Conservation (phyloP, 1,140 invertebrate genomes). For the Acromyrmex heyeri region DNA sequence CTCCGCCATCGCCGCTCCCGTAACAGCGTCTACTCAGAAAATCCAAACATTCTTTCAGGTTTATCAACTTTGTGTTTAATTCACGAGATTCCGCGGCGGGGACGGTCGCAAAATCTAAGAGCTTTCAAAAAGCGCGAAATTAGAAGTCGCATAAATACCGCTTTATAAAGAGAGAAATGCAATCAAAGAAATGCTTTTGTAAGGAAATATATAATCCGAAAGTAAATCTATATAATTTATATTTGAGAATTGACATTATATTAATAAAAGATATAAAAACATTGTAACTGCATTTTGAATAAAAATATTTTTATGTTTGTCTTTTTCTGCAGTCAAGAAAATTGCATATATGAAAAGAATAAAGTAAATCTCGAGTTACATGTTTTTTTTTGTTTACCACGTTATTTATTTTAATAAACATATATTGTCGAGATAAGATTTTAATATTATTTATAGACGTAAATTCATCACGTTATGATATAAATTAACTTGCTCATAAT, state of each 20-base stretch:
- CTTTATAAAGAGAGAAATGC: constrained; percentile 44
- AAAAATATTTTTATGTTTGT: neutral
- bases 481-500: neutral
- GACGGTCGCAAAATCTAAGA: constrained; percentile 37
- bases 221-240: neutral
- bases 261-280: neutral
- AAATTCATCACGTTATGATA: neutral
- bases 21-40: constrained; percentile 68
- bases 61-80: constrained; percentile 79
- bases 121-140: constrained; percentile 28
- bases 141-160: constrained; percentile 44
- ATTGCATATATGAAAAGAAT: neutral
- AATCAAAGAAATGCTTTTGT: constrained; percentile 23
- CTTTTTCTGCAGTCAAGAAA: neutral
- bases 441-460: neutral
- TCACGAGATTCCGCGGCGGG: constrained; percentile 68
- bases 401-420: neutral
- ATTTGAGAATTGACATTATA: too few species aligned
- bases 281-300: neutral
- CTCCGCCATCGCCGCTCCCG: constrained; percentile 6
- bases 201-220: neutral
- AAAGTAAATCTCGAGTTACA: neutral
- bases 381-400: neutral
- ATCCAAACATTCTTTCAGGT: constrained; percentile 76
- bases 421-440: neutral